A percentile compares a stretch with the other conserved stretches of the same genome.
phyloP scores from a whole-genome alignment of 2,113 vertebrate genomes.

The Dipodomys merriami region DNA sequence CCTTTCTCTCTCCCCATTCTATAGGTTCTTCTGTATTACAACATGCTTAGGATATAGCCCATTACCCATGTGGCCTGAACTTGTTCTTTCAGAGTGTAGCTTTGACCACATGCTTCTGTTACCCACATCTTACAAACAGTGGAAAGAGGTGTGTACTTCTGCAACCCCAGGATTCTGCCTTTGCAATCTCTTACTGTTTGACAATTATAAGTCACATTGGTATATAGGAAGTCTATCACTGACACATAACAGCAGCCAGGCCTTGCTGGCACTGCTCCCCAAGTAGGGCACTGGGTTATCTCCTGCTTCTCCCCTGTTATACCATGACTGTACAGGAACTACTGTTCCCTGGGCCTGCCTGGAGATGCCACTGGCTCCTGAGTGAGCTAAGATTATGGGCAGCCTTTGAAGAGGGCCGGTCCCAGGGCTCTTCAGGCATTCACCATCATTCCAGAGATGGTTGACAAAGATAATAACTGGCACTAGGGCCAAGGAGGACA shows the following conservation, averaged over 20 bases:
- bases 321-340: background rate
- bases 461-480: background rate
- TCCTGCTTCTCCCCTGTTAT: background rate
- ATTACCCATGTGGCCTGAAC: rapidly evolving
- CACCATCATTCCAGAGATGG: background rate
- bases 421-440: background rate
- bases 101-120: background rate
- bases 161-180: background rate
- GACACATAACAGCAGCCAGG: background rate
- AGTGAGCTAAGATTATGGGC: no score
- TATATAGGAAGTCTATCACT: background rate
- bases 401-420: background rate
- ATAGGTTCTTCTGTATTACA: background rate
- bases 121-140: background rate
- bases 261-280: background rate
- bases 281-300: background rate
- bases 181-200: background rate
- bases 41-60: background rate
- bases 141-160: background rate
- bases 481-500: background rate
- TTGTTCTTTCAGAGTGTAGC: background rate
- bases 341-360: background rate
- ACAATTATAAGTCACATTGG: background rate
- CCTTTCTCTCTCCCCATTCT: background rate
- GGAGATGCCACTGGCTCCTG: background rate